These are phyloP conservation scores for Malurus alboscapulatus DNA, from an alignment of 2,113 vertebrate species.

Conservation along the genomic window DNA sequence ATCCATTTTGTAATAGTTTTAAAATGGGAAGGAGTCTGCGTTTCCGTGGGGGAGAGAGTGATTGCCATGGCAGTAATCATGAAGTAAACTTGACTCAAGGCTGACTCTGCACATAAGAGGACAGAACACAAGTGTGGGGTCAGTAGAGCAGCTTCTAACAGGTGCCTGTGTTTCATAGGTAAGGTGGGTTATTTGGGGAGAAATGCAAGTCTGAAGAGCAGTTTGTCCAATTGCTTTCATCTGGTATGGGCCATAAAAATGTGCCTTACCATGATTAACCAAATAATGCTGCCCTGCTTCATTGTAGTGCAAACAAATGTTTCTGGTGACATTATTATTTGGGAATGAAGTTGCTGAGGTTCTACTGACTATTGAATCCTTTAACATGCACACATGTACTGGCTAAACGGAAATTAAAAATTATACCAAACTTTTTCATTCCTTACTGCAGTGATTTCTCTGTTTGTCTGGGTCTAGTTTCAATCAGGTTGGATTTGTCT, in stretches of 20 bases:
- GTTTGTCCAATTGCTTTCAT: not conserved
- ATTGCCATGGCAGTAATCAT: not conserved
- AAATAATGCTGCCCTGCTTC: not conserved
- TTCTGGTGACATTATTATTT: not conserved
- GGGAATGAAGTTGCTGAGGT: not conserved
- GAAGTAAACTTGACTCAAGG: not conserved
- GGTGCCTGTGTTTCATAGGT: not conserved
- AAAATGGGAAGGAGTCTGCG: not conserved
- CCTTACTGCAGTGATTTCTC: not conserved
- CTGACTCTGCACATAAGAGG: not conserved
- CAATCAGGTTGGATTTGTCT: not conserved
- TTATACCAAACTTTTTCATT: not conserved
- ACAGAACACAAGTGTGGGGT: not conserved
- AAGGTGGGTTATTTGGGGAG: not conserved
- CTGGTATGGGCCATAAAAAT: not conserved
- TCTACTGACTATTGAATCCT: not conserved
- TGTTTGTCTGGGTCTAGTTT: not conserved
- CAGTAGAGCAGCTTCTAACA: rapidly evolving
- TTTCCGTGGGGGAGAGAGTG: not conserved
- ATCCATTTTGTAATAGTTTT: not conserved
- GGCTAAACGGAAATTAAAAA: not conserved
- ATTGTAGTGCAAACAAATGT: not conserved
- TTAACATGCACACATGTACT: not conserved
- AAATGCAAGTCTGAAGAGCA: not conserved
- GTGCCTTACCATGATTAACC: not conserved